Conservation (phyloP, 2,797 vertebrate species). For the Cossypha dichroa region DNA sequence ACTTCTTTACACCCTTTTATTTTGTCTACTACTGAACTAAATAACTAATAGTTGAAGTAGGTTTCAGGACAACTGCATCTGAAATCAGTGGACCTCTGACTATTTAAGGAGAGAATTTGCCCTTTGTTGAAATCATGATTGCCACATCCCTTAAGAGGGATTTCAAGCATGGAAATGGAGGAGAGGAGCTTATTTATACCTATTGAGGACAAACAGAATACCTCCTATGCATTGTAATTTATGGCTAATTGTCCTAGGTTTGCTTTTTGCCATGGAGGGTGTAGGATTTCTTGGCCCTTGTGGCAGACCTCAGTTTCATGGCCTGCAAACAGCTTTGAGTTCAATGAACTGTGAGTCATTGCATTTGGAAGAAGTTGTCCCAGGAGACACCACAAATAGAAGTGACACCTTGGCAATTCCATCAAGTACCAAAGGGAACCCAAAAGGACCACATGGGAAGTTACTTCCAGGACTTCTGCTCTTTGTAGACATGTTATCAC, state of each 20-base stretch:
- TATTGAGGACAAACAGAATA: background rate
- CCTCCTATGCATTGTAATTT: background rate
- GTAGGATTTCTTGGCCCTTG: background rate
- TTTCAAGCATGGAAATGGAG: background rate
- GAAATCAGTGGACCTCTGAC: background rate
- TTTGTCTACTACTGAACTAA: background rate
- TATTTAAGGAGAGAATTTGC: background rate
- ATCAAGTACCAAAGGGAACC: background rate
- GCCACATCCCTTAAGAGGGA: background rate
- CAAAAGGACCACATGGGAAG: background rate
- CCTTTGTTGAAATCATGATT: background rate
- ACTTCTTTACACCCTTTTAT: background rate
- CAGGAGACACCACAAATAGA: background rate
- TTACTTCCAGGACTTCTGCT: background rate
- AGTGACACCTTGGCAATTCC: background rate
- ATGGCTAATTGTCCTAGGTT: background rate
- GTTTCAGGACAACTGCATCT: background rate
- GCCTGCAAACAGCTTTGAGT: background rate
- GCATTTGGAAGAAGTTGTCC: background rate
- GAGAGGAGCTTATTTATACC: background rate
- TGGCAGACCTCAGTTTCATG: background rate
- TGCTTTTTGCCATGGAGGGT: background rate
- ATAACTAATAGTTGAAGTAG: background rate
- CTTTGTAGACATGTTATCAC: background rate
- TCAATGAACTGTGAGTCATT: background rate